Base-by-base conservation (phyloP, 2,888 invertebrate species). In the Troides helena region DNA sequence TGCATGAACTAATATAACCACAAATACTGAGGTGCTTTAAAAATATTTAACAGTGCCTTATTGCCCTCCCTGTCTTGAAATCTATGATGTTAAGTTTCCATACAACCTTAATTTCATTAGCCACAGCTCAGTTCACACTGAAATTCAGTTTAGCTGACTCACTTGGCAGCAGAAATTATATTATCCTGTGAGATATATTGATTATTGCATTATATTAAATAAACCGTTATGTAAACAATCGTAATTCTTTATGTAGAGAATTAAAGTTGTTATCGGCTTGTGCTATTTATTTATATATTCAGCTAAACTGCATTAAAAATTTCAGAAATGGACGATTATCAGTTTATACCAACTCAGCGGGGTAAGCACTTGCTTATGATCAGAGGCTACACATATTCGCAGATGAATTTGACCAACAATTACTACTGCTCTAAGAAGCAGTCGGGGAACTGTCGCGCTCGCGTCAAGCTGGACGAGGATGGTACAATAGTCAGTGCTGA, bases 391-490 rank as follows among this genome's bases (percentile, higher is more conserved):
- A 81, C 81, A 0, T 82, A 77, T 67, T 81, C 75, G 0, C 78
- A 78, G 71, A 77, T 76, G 71, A 70, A 77, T 36, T 63, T 71
- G 30, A 72, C 72, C 53, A 72, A 71, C 21, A 74, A 74, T 62
- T 84, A 75, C 63, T 81, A 82, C 69, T 83, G 83, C 59, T 83
- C 83, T 0, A 82, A 78, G 67, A 79, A 78, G 62, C 66, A 76
- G 5, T 73, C 71, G 5, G 73, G 74, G 0, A 71, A 68, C 21
- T 81, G 81, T 67, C 76, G 73, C 25, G 81, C 80, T 2, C 68
- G 76, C 8, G 72, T 81, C 3, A 80, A 77, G 59, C 69, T 81
- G 50, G 72, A 75, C 39, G 67, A 70, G 6, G 23, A 66, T 36
- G 76, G 75, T 0, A 74, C 72, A 2, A 76, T 84, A 4, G 14